Evolutionary conservation across 1,140 invertebrate genomes (phyloP), one percentile per base, ranked within the genome.

Genomic region (Calosoma granatense): DNA sequence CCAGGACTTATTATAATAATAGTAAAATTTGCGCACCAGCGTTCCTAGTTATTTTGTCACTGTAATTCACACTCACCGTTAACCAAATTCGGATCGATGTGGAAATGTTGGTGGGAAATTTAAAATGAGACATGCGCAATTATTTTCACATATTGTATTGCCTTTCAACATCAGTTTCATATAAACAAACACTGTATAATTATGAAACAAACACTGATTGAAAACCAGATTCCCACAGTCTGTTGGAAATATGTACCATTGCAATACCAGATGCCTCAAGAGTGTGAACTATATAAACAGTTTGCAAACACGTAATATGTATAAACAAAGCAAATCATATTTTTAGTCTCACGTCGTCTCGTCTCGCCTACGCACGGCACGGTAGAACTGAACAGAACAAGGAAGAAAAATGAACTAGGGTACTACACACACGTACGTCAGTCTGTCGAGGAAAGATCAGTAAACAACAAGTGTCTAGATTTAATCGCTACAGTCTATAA

Each of bases 141-240:
- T 47, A 47, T 47, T 47, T 47, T 47, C 41, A 12, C 41, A 47
- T 47, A 12, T 47, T 47, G 41, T 47, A 47, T 47, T 47, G 41
- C 41, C 41, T 47, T 47, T 12, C 9, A 47, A 47, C 41, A 47
- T 47, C 41, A 47, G 41, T 12, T 47, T 12, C 4, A 47, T 12
- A 47, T 47, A 47, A 30, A 47, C 17, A 47, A 47, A 47, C 41
- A 47, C 41, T 47, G 41, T 17, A 47, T 47, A 12, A 47, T 47
- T 47, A 12, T 6, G 41, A 47, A 47, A 47, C 41, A 47, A 9
- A 47, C 41, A 47, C 41, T 12, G 41, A 47, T 47, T 47, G 6
- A 47, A 47, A 47, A 47, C 6, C 41, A 47, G 6, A 47, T 47
- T 47, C 15, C 41, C 41, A 47, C 15, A 11, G 17, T 30, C 4